Percentiles rank a stretch among this genome's conserved stretches.
phyloP scores from a whole-genome alignment of 2,797 vertebrate genomes.

The Heliangelus exortis region DNA sequence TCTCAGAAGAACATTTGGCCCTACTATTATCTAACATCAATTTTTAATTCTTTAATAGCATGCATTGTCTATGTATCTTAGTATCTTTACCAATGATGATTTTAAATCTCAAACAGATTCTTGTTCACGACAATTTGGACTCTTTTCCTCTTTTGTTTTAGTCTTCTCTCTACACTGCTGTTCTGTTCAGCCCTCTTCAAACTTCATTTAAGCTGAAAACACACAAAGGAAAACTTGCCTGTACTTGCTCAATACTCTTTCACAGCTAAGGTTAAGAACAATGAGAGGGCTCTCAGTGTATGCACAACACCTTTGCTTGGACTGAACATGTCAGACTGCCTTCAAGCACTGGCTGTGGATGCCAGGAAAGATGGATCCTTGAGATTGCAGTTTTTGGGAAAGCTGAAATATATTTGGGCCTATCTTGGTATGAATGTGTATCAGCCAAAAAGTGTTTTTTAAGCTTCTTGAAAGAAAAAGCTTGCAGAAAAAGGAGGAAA shows the following conservation, averaged over 20 bases:
- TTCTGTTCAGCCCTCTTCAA: not conserved
- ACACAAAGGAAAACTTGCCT: conserved; percentile 43
- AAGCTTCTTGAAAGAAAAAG: not conserved
- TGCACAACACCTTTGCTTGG: conserved; percentile 16
- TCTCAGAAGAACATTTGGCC: not conserved
- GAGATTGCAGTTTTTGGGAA: conserved; percentile 6
- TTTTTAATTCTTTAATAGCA: not conserved
- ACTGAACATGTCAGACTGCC: conserved; percentile 59
- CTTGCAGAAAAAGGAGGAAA: not conserved
- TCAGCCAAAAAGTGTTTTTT: not conserved
- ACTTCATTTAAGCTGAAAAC: conserved; percentile 39
- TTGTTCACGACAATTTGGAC: not conserved
- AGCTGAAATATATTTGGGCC: conserved; percentile 5
- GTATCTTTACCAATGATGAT: not conserved
- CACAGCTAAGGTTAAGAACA: conserved; percentile 29
- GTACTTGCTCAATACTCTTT: not conserved
- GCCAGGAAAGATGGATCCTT: conserved; percentile 15
- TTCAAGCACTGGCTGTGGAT: conserved; percentile 5
- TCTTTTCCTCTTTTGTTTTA: not conserved
- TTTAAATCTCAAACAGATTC: not conserved
- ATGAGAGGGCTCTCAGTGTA: conserved; percentile 49
- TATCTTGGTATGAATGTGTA: not conserved
- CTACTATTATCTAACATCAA: not conserved
- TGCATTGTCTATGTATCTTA: not conserved
- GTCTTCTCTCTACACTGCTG: not conserved